Conservation (phyloP, 1,140 invertebrate genomes). For the Pogonomyrmex barbatus region DNA sequence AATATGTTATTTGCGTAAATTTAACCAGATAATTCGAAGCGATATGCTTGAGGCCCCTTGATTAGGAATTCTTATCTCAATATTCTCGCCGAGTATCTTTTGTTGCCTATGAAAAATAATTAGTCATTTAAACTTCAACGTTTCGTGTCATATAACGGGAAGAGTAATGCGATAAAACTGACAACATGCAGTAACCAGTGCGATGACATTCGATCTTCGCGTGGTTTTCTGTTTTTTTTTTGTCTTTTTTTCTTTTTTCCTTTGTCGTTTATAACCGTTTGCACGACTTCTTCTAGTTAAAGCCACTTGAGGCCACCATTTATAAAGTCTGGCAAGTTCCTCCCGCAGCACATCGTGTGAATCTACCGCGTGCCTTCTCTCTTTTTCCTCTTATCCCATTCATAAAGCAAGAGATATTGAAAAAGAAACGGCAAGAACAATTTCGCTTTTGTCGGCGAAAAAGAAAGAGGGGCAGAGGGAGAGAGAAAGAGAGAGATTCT, state of each 20-base stretch:
- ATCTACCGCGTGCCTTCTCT: constrained; percentile 43
- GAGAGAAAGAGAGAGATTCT: neutral
- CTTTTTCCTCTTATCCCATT: constrained; percentile 35
- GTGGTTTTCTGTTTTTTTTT: constrained; percentile 3
- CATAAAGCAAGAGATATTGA: constrained; percentile 57
- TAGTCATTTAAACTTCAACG: constrained; percentile 21
- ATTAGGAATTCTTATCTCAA: constrained; percentile 39
- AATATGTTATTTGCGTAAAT: constrained; percentile 2
- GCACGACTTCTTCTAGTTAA: constrained; percentile 55
- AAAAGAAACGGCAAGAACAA: constrained; percentile 51
- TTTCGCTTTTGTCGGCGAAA: constrained; percentile 8
- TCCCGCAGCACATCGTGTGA: constrained; percentile 35
- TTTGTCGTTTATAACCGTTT: constrained; percentile 19
- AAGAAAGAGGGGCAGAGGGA: neutral
- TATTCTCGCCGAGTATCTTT: neutral
- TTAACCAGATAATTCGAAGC: constrained; percentile 1
- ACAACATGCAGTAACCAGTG: constrained; percentile 22
- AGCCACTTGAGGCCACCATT: constrained; percentile 40
- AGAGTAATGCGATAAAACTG: constrained; percentile 9
- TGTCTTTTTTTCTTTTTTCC: too few species aligned
- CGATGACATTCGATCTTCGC: constrained; percentile 50
- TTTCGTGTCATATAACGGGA: neutral
- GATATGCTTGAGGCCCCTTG: neutral
- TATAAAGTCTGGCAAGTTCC: constrained; percentile 32
- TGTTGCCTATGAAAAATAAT: neutral